Evolutionary conservation across 1,140 invertebrate species (phyloP).

Genomic region (Tetragnatha versicolor): DNA sequence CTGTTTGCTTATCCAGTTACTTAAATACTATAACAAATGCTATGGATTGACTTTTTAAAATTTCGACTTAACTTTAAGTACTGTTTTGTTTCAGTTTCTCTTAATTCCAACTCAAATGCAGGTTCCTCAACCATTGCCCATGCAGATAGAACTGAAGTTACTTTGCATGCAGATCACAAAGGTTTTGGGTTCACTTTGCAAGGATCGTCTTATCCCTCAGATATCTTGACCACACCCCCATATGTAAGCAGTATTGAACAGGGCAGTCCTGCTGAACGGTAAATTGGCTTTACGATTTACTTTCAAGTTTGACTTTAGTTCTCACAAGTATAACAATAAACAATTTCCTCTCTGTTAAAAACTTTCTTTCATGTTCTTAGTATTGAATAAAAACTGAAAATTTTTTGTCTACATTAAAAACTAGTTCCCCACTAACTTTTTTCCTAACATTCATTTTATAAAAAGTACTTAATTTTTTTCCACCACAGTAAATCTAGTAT

Average conservation of each 20-base stretch:
- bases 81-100: conserved; percentile 21
- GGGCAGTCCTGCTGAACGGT: conserved; percentile 78
- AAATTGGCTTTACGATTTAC: conserved; percentile 56
- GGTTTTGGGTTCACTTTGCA: conserved; percentile 67
- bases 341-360: no score
- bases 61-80: background rate
- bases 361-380: background rate
- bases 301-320: background rate
- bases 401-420: no score
- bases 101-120: conserved; percentile 57
- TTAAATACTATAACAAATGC: no score
- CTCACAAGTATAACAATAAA: no score
- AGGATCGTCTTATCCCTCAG: conserved; percentile 54
- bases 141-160: conserved; percentile 73
- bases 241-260: conserved; percentile 73
- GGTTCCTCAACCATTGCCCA: conserved; percentile 70
- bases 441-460: background rate
- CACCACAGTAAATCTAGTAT: no score
- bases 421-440: no score
- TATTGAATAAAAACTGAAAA: no score
- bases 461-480: no score
- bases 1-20: no score
- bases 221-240: conserved; percentile 59
- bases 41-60: background rate
- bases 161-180: conserved; percentile 69